Percentiles rank a stretch among this genome's conserved stretches.
Evolutionary conservation across 2,797 vertebrate genomes (phyloP).

Genomic region (Brotula barbata): DNA sequence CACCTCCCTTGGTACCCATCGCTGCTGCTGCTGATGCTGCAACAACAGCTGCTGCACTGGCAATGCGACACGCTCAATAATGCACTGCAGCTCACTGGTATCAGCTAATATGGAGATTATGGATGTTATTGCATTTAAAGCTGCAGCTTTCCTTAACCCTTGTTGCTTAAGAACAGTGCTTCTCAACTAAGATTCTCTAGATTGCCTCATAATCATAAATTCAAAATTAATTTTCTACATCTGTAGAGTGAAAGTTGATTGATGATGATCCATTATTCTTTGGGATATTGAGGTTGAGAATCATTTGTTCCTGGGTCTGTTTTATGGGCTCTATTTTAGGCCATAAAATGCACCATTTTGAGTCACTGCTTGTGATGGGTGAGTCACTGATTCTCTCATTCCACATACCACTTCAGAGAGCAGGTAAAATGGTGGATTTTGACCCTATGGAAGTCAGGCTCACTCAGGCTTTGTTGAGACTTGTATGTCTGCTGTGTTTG

Average conservation of each 20-base stretch:
- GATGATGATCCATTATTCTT: conserved; percentile 8
- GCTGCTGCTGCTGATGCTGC: conserved; percentile 44
- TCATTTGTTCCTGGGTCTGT: conserved; percentile 40
- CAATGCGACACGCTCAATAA: conserved; percentile 57
- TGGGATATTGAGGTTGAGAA: conserved; percentile 53
- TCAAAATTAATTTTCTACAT: conserved; percentile 7
- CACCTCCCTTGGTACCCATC: conserved; percentile 24
- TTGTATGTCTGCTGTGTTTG: neutral
- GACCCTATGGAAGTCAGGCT: conserved; percentile 11
- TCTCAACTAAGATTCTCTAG: conserved; percentile 47
- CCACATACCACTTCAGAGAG: conserved; percentile 34
- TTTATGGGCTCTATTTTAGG: conserved; percentile 32
- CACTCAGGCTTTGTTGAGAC: conserved; percentile 5
- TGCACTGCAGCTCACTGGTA: conserved; percentile 46
- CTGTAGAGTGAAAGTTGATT: conserved; percentile 14
- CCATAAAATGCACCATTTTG: conserved; percentile 54
- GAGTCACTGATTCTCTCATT: conserved; percentile 42
- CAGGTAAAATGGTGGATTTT: conserved; percentile 46
- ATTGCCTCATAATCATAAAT: conserved; percentile 32
- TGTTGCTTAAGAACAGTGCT: conserved; percentile 39
- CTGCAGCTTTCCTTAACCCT: conserved; percentile 30
- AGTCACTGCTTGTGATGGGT: conserved; percentile 31
- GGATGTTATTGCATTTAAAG: conserved; percentile 15
- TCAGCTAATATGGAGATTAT: conserved; percentile 39
- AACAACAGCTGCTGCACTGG: conserved; percentile 52